Conservation (phyloP, 2,113 vertebrate genomes). For the rat (Rattus norvegicus) region DNA sequence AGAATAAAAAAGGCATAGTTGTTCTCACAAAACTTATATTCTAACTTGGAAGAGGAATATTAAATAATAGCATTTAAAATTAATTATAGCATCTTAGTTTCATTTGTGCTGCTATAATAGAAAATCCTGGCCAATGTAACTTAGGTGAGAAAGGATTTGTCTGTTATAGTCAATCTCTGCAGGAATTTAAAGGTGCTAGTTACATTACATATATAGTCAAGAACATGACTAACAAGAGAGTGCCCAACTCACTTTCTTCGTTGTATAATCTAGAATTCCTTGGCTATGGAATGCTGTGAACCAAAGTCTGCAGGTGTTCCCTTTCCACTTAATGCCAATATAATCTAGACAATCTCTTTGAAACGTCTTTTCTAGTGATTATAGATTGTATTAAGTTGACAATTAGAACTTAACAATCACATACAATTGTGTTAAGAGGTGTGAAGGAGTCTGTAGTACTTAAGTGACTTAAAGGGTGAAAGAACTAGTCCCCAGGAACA, state of each 20-base stretch:
- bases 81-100: background rate
- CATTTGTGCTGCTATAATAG: background rate
- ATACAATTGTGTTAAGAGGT: background rate
- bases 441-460: background rate
- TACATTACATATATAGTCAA: background rate
- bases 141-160: background rate
- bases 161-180: background rate
- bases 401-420: background rate
- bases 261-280: background rate
- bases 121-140: background rate
- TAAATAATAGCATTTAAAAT: constrained; percentile 20
- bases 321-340: background rate
- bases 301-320: background rate
- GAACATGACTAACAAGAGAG: background rate
- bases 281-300: no score
- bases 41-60: background rate
- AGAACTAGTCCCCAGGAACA: no score
- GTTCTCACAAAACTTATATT: constrained; percentile 12
- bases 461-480: background rate
- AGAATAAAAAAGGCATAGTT: background rate
- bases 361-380: background rate
- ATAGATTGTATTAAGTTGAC: background rate
- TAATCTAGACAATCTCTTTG: background rate
- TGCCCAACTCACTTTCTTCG: background rate
- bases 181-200: background rate